Evolutionary conservation across 2,888 invertebrate species (phyloP), one percentile per base, ranked within the genome.

Genomic region (Lasioglossum marginatum): DNA sequence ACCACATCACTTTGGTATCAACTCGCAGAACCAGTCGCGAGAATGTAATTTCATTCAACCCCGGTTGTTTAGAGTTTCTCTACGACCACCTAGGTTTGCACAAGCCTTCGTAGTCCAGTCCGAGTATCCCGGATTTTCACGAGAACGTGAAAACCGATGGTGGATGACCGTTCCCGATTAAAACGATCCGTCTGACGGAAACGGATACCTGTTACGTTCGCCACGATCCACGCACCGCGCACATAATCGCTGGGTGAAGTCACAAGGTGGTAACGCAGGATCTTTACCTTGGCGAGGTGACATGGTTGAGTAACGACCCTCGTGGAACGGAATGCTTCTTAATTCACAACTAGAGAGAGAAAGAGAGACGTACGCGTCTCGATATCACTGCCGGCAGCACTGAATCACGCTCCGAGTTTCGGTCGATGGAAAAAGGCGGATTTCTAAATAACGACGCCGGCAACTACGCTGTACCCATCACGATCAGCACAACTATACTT

Each of bases 261-360:
- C 72, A 63, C 27, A 45, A 72, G 31, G 19, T 68, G 66, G 45
- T 75, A 79, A 45, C 72, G 68, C 75, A 79, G 68, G 34, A 73
- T 82, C 76, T 83, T 85, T 89, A 88, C 88, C 90, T 90, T 76
- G 88, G 57, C 8, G 60, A 48, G 43, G 72, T 75, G 77, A 82
- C 90, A 89, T 88, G 88, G 77, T 86, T 83, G 89, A 81, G 52
- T 71, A 87, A 86, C 75, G 82, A 77, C 72, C 77, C 80, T 81
- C 84, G 57, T 81, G 37, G 48, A 81, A 73, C 45, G 75, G 72
- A 72, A 82, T 79, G 73, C 57, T 81, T 79, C 68, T 74, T 63
- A 83, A 84, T 27, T 87, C 80, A 74, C 74, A 31, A 14, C 2
- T 14, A n/a, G 63, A 63, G 31, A 63, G 60, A 60, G 60, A 60